Base-by-base conservation (phyloP, 2,888 invertebrate genomes). In the Drosophila anceps region DNA sequence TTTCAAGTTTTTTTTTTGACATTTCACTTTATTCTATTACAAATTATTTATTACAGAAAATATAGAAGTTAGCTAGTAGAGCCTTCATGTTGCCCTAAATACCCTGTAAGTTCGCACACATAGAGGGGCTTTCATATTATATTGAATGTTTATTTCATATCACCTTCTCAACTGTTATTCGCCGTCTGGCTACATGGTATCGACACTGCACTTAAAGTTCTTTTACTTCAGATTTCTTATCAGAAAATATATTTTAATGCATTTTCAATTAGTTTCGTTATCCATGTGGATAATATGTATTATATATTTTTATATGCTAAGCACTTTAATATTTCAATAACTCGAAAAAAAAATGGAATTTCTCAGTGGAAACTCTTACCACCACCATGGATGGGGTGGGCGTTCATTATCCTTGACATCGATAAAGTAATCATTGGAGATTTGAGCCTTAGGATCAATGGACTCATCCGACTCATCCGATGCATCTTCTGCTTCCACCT, bases 371-470 rank as follows among this genome's bases (percentile, higher is more conserved):
- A 24, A 37, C 18, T 27, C 37, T 29, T 76, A 78, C 39, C 51
- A 78, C 77, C 77, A 78, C 77, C 77, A 78, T 2, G 80, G 77
- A 2, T 0, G 54, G 0, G 77, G 59, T 18, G 71, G 54, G 1
- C 27, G 67, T 29, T 39, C 41, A 2, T 67, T 9, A 46, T 78
- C 77, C 4, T 67, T 64, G n/a, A 78, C 77, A 59, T 78, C 62
- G 15, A 78, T 80, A 10, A 13, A 70, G 27, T 72, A 72, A 29
- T 78, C 80, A 24, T 61, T 58, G 12, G 46, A 44, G n/a, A 69
- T 31, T 5, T 41, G 20, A 24, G 24, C 15, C 0, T 20, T 10
- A 1, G 58, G 50, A 13, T 67, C 50, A 10, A n/a, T 2, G 2
- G 13, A 27, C 31, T 72, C 63, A 10, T n/a, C 63, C 41, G 68